Percentiles rank a stretch among this genome's conserved stretches.
Conservation (phyloP, 2,113 vertebrate species). For the Megalops atlanticus region DNA sequence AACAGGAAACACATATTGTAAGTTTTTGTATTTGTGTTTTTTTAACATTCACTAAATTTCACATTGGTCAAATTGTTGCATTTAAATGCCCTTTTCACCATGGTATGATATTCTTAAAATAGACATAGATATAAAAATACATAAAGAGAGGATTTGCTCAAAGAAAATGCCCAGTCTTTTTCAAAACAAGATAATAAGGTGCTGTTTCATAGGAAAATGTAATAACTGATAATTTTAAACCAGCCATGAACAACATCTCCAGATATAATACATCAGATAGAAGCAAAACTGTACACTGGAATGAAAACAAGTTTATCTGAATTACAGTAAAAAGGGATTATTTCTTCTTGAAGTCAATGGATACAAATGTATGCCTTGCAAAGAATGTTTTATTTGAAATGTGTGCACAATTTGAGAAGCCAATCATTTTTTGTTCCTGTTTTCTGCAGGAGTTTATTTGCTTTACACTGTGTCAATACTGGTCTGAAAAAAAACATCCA, state of each 20-base stretch:
- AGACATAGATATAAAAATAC: background rate
- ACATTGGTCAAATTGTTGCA: background rate
- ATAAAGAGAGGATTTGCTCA: background rate
- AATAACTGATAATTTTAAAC: conserved; percentile 7
- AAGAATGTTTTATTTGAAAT: too few relatives aligned
- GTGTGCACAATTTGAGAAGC: too few relatives aligned
- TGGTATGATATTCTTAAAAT: background rate
- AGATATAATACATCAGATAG: background rate
- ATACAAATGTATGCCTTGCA: background rate
- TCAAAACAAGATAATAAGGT: background rate
- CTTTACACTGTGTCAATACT: background rate
- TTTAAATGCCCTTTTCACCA: background rate
- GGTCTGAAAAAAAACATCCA: background rate
- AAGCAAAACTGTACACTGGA: conserved; percentile 9
- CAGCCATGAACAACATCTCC: background rate
- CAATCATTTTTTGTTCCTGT: background rate
- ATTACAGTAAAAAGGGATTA: background rate
- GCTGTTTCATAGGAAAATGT: background rate
- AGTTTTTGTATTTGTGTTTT: background rate
- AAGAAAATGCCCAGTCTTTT: background rate
- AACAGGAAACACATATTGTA: conserved; percentile 15
- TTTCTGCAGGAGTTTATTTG: background rate
- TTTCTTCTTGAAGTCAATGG: conserved; percentile 1
- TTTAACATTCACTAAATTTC: background rate
- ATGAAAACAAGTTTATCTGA: background rate